Percentiles rank a stretch among this genome's conserved stretches.
phyloP scores from a whole-genome alignment of 2,797 vertebrate species.

The Rousettus madagascariensis region DNA sequence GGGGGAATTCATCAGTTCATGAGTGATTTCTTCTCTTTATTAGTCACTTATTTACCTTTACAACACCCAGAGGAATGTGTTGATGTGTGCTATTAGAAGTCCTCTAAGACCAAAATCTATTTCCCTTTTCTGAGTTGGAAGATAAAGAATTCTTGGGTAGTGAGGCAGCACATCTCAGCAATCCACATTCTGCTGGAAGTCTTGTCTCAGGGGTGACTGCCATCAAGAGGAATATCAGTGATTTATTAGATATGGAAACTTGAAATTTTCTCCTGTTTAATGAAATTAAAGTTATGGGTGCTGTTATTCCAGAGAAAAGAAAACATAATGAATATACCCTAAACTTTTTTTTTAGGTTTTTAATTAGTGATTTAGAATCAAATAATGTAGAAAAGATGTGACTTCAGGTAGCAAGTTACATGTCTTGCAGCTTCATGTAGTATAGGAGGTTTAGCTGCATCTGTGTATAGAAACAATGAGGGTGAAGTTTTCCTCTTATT shows the following conservation, averaged over 20 bases:
- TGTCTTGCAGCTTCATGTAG: not conserved
- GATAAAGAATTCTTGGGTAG: not conserved
- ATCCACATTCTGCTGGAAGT: not conserved
- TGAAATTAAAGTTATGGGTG: not conserved
- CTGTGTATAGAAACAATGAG: fast-evolving
- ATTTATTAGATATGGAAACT: not conserved
- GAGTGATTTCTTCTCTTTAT: not conserved
- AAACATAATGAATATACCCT: not conserved
- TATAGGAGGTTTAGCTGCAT: not conserved
- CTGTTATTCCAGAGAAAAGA: not conserved
- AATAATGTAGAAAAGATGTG: not conserved
- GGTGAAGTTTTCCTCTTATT: not conserved
- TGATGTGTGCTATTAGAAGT: not conserved
- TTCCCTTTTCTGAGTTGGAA: not conserved
- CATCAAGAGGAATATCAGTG: not conserved
- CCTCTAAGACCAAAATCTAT: not conserved
- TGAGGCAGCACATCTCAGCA: fast-evolving
- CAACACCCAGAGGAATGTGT: too few species aligned
- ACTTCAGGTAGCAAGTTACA: too few species aligned
- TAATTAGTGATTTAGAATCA: not conserved
- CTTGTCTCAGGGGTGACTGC: not conserved
- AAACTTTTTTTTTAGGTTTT: not conserved
- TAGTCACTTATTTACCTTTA: not conserved
- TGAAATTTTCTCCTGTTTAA: not conserved
- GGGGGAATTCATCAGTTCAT: not conserved